phyloP scores from a whole-genome alignment of 92 coral and sea anemone species.

The Palythoa grandis region DNA sequence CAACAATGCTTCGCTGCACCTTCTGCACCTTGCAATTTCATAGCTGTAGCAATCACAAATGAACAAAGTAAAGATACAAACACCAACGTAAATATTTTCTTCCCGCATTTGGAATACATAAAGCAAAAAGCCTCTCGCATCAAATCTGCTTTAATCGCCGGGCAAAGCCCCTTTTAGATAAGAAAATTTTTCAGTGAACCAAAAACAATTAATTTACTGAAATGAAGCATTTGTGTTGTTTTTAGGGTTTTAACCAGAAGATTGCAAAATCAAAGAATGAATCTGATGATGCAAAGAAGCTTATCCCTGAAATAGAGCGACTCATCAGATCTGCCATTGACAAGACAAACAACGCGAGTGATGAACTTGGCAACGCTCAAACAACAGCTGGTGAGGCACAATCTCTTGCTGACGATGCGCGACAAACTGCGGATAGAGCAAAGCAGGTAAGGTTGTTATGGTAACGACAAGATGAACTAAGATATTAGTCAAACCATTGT shows the following conservation, averaged over 20 bases:
- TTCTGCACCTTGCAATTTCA: too few relatives aligned
- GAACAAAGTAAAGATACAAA: too few relatives aligned
- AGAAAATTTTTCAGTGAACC: background rate
- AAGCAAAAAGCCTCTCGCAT: too few relatives aligned
- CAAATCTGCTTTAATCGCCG: too few relatives aligned
- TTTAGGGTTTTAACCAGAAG: constrained; percentile 84
- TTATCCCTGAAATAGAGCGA: constrained; percentile 84
- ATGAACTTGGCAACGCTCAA: constrained; percentile 74
- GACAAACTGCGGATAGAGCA: constrained; percentile 62
- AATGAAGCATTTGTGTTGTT: background rate
- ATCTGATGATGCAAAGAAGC: constrained; percentile 80
- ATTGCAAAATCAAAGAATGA: constrained; percentile 78
- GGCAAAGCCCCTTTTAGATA: too few relatives aligned
- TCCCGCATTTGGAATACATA: too few relatives aligned
- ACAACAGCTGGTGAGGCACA: constrained; percentile 60
- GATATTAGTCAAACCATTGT: too few relatives aligned
- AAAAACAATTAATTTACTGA: background rate
- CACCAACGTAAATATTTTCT: too few relatives aligned
- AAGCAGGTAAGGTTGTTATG: constrained; percentile 61
- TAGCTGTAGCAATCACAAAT: too few relatives aligned
- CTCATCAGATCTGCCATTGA: constrained; percentile 82
- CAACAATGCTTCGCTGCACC: too few relatives aligned
- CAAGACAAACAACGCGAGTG: constrained; percentile 81
- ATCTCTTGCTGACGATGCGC: constrained; percentile 63
- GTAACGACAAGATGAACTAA: background rate